These are phyloP conservation scores for Bugula neritina DNA, from an alignment of 2,888 invertebrate genomes.

Conservation along the genomic window DNA sequence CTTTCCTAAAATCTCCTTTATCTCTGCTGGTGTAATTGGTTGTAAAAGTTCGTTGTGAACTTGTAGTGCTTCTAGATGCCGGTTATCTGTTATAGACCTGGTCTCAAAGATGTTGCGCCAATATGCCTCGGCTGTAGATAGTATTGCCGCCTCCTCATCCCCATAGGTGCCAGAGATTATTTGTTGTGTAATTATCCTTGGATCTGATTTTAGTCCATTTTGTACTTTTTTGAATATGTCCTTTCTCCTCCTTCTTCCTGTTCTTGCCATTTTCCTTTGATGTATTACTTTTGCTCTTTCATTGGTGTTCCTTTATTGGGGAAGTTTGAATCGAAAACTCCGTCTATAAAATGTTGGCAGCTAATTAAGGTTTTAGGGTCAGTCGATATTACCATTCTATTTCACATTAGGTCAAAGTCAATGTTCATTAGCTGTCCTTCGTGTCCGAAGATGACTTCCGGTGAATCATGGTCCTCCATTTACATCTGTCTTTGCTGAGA, in stretches of 20 bases:
- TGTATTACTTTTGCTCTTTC: neutral
- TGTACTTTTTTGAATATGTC: neutral
- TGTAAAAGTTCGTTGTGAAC: neutral
- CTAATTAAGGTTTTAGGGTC: neutral
- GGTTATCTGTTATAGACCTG: neutral
- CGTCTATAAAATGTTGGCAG: neutral
- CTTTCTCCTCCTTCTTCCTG: neutral
- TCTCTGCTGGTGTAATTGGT: neutral
- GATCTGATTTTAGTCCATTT: neutral
- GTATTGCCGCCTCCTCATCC: neutral
- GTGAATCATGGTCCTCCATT: too few relatives aligned
- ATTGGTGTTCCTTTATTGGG: neutral
- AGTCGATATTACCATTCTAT: neutral
- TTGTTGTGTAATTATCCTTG: neutral
- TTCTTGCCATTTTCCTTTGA: neutral
- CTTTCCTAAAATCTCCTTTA: neutral
- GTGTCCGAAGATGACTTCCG: too few relatives aligned
- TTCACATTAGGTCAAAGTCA: neutral
- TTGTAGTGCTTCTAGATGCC: neutral
- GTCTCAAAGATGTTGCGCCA: slow-evolving; percentile 3
- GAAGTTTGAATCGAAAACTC: neutral
- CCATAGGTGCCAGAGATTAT: neutral
- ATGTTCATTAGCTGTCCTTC: too few relatives aligned
- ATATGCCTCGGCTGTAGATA: neutral
- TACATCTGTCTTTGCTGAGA: too few relatives aligned